A percentile compares a stretch with the other conserved stretches of the same genome.
These are phyloP conservation scores for Bubo blakistoni DNA, from an alignment of 2,113 vertebrate species.

Conservation along the genomic window DNA sequence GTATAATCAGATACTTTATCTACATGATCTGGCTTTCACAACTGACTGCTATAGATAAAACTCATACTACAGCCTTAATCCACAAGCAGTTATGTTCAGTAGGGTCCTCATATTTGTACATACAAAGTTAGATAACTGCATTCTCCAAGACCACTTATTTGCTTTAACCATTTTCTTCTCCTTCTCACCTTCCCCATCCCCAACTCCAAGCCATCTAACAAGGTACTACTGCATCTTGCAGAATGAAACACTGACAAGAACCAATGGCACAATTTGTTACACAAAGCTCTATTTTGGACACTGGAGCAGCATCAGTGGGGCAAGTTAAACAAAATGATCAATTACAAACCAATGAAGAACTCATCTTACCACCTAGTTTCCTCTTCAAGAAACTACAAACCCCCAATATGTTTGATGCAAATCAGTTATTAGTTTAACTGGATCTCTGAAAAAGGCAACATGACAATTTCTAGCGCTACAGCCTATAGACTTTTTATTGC, in stretches of 20 bases:
- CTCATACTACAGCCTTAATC: not conserved
- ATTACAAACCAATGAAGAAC: not conserved
- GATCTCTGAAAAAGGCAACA: not conserved
- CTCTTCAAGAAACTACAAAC: not conserved
- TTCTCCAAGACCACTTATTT: not conserved
- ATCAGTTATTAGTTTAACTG: not conserved
- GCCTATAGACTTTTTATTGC: not conserved
- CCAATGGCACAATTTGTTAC: not conserved
- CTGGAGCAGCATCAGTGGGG: not conserved
- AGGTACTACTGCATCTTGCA: not conserved
- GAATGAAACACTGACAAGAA: not conserved
- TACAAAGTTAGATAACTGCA: not conserved
- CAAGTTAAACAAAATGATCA: not conserved
- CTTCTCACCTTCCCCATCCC: not conserved
- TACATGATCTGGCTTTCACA: not conserved
- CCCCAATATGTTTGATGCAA: not conserved
- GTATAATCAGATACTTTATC: not conserved
- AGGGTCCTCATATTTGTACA: fast-evolving
- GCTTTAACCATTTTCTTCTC: not conserved
- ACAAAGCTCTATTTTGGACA: not conserved
- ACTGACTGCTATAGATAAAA: not conserved
- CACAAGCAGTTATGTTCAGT: not conserved
- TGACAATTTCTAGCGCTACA: not conserved
- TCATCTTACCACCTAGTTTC: not conserved
- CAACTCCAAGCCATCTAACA: not conserved